phyloP scores from a whole-genome alignment of 2,113 vertebrate species.

The Dicerorhinus sumatrensis region DNA sequence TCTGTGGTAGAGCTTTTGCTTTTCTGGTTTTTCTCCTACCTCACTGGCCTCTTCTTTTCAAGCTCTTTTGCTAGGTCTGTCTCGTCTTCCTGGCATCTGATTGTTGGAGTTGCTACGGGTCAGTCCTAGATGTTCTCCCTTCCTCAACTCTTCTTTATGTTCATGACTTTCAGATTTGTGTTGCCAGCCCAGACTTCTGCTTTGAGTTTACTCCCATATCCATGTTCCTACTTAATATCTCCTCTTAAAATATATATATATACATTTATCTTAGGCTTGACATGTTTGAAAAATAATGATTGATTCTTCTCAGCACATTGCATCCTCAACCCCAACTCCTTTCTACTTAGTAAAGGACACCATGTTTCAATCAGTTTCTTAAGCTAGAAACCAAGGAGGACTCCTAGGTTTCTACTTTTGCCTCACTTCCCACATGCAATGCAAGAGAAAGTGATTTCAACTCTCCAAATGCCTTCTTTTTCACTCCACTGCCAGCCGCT shows the following conservation, averaged over 20 bases:
- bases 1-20: not conserved
- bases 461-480: not conserved
- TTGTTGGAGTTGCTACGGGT: not conserved
- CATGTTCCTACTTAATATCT: not conserved
- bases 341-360: not conserved
- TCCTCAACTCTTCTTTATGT: not conserved
- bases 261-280: not conserved
- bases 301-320: not conserved
- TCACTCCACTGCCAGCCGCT: not conserved
- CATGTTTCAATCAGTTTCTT: not conserved
- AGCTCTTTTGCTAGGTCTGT: not conserved
- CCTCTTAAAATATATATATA: not conserved
- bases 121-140: not conserved
- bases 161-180: not conserved
- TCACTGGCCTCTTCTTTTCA: not conserved
- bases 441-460: not conserved
- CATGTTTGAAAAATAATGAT: not conserved
- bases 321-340: not conserved
- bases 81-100: not conserved
- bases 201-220: not conserved
- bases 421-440: not conserved
- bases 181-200: not conserved
- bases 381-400: not conserved
- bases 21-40: not conserved
- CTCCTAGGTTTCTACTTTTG: not conserved